Base-by-base conservation (phyloP, 1,140 invertebrate species). In the Drosophila parvula region DNA sequence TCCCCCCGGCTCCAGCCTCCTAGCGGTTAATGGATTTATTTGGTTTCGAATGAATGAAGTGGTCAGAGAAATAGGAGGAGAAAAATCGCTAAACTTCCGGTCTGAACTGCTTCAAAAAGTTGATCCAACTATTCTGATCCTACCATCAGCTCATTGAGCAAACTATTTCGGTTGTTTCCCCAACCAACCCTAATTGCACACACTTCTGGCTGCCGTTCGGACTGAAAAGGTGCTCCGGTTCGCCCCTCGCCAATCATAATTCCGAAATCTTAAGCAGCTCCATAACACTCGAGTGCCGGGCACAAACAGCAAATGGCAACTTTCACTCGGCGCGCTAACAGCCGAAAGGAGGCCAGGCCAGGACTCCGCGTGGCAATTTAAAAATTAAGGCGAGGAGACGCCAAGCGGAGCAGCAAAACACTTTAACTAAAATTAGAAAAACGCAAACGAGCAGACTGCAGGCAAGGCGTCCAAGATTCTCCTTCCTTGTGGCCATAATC, bases 251-350 rank as follows among this genome's bases (percentile, higher is more conserved):
- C 78, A 85, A 85, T 85, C 81, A 81, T 85, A 85, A 85, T 67
- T 78, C 74, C 30, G 11, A 68, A 51, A 85, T 81, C 81, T 84
- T 81, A 78, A 81, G 60, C 64, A 67, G 73, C 53, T 10, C 53
- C 77, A 80, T 71, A 69, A 62, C 78, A 80, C 81, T 74, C 38
- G 50, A 44, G 55, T 51, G 64, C 43, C 38, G 14, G 32, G 38
- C 45, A 27, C 61, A 36, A 60, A 47, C 44, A 68, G 40, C 47
- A 71, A 68, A 74, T 75, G 56, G 82, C 48, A 65, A 81, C 82
- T 85, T 86, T 85, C 82, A 78, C 78, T 85, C 40, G 81, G 43
- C 38, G 60, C 44, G 57, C 81, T 57, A 74, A 80, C 78, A 70
- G 48, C 53, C 61, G 38, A 50, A 78, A 77, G 51, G 74, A 77